Evolutionary conservation across 2,797 vertebrate genomes (phyloP), one percentile per base, ranked within the genome.

Genomic region (Epinephelus awoara): DNA sequence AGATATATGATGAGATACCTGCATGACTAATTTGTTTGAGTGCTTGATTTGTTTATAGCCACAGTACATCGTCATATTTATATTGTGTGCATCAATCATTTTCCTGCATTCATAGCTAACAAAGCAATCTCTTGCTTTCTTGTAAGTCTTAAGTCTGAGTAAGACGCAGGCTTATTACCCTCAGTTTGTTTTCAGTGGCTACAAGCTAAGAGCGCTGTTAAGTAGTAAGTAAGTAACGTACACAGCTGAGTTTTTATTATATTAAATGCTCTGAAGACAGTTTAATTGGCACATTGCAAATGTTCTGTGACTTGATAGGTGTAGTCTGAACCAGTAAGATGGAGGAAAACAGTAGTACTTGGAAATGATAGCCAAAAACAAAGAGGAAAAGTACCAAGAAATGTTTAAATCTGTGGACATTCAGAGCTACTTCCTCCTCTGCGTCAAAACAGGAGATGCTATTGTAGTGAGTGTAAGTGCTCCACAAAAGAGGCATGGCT

Each of bases 91-190:
- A 61, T 68, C 14, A 0, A 4, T 57, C 0, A 27, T 59, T 65
- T 75, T 57, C 44, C 10, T 57, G 49, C 49, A 34, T 78, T 67
- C 27, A n/a, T 56, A 13, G 18, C 57, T 49, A 44, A 23, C 38
- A 15, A 40, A 23, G 10, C 13, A 25, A 7, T 58, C 17, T 63
- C 21, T 67, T 69, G 62, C 29, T 51, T 72, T 72, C 19, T 29
- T 62, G n/a, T 62, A 23, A 83, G 88, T 90, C 86, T 91, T 89
- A 89, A 89, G 80, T 62, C 46, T 34, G 18, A 47, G 54, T 63
- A 19, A 27, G 62, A 68, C 52, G 3, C 61, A 3, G 9, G 1
- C 7, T 61, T 27, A 18, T 67, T 40, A 4, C 13, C 9, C 25
- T 38, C 49, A 2, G 42, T 65, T 73, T 50, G 46, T 70, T 65